Conservation (phyloP, 2,113 vertebrate genomes). For the Varanus komodoensis region DNA sequence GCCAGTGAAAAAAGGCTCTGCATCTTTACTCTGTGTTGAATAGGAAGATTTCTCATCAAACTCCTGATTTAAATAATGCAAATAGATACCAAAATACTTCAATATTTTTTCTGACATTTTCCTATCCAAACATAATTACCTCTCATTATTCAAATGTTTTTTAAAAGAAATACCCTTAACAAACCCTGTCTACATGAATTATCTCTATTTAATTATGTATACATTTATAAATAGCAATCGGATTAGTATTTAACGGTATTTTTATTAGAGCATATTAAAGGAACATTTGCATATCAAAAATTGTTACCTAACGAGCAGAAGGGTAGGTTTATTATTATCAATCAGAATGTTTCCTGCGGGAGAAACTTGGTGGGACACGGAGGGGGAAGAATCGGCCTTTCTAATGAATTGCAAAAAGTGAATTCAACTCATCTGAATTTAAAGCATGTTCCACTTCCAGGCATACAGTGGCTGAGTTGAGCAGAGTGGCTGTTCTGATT, state of each 20-base stretch:
- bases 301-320: conserved; percentile 53
- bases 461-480: no score
- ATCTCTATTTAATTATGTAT: conserved; percentile 72
- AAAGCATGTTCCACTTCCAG: rapidly evolving
- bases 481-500: rapidly evolving
- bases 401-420: not conserved
- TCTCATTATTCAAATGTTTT: conserved; percentile 71
- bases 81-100: conserved; percentile 47
- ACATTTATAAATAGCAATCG: conserved; percentile 72
- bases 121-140: conserved; percentile 67
- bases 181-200: conserved; percentile 64
- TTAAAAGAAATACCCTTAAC: conserved; percentile 57
- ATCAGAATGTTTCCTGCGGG: conserved; percentile 15
- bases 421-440: conserved; percentile 35
- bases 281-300: conserved; percentile 62
- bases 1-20: not conserved
- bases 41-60: conserved; percentile 17
- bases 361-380: not conserved
- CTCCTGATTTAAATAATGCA: conserved; percentile 17
- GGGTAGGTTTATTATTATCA: conserved; percentile 43
- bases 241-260: conserved; percentile 75
- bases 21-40: not conserved
- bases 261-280: conserved; percentile 65
- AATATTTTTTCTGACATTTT: conserved; percentile 57
- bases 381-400: not conserved